Evolutionary conservation across 2,888 invertebrate genomes (phyloP), one percentile per base, ranked within the genome.

Genomic region (Crematogaster levior): DNA sequence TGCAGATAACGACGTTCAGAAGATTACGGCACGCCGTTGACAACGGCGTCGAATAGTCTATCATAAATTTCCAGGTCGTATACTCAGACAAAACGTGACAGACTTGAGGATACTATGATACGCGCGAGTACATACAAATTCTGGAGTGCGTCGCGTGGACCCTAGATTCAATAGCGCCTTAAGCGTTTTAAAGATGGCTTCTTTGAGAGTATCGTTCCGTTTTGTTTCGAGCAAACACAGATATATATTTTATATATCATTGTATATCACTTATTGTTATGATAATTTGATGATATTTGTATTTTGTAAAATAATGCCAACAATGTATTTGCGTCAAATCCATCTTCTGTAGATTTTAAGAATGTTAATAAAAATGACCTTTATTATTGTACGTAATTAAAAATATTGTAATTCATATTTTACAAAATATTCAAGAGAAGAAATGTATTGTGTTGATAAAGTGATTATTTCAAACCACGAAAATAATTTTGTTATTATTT

Each of bases 61-160:
- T 88, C 85, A 84, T 87, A 88, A 89, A 88, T 87, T 88, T 88
- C 48, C 68, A 79, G 60, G 40, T 72, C 74, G 82, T 83, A 83
- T 80, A 84, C 51, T 73, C 58, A 43, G 68, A 56, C 65, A 61
- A 40, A 27, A 87, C 84, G 86, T 86, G 86, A 85, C 81, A 58
- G 79, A 84, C 65, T 83, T 84, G 46, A 56, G 83, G 79, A 85
- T 84, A 75, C 73, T 43, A n/a, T n/a, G n/a, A n/a, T n/a, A 51
- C 40, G 65, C 73, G 66, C 66, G 81, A 34, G 37, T 53, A 30
- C 30, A 30, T 51, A 77, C 70, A 72, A 83, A 40, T 80, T 84
- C 53, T 72, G 60, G 56, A 84, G 30, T 61, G 48, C 61, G 56
- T 21, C n/a, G 30, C 46, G 73, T 74, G 63, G 51, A 2, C n/a